These are phyloP conservation scores for Thryonomys swinderianus DNA, from an alignment of 2,113 vertebrate genomes.

Conservation along the genomic window DNA sequence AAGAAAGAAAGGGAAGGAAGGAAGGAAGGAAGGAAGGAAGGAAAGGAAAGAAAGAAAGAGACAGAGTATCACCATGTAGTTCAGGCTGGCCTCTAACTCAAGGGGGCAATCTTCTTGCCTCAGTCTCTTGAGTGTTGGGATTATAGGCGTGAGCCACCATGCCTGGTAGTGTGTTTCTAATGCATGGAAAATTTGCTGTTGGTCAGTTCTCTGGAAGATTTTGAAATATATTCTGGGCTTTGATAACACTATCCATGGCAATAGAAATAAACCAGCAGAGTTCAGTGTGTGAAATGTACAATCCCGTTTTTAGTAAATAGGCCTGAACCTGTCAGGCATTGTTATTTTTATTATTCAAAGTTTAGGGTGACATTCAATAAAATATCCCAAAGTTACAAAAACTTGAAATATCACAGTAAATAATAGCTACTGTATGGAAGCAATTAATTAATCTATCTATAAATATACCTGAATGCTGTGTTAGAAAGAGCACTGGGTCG, in stretches of 20 bases:
- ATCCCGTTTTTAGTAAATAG: neutral
- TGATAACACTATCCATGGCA: neutral
- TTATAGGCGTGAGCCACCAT: too few species aligned
- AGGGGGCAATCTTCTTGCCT: too few species aligned
- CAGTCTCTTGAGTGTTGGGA: too few species aligned
- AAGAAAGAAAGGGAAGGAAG: too few species aligned
- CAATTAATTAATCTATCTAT: constrained; percentile 7
- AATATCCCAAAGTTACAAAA: neutral
- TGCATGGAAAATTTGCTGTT: neutral
- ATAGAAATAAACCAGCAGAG: neutral
- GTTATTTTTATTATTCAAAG: constrained; percentile 22
- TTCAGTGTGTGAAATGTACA: neutral
- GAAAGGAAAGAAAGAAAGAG: too few species aligned
- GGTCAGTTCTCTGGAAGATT: neutral
- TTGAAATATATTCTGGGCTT: neutral
- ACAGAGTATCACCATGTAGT: too few species aligned
- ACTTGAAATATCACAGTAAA: neutral
- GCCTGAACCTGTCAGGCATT: neutral
- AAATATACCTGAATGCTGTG: neutral
- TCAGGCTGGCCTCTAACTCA: too few species aligned
- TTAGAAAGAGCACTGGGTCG: neutral
- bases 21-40: too few species aligned
- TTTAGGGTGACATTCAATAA: neutral
- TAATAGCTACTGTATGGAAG: neutral
- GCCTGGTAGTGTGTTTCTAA: neutral